Conservation (phyloP, 2,113 vertebrate genomes). For the Tupaia tana region DNA sequence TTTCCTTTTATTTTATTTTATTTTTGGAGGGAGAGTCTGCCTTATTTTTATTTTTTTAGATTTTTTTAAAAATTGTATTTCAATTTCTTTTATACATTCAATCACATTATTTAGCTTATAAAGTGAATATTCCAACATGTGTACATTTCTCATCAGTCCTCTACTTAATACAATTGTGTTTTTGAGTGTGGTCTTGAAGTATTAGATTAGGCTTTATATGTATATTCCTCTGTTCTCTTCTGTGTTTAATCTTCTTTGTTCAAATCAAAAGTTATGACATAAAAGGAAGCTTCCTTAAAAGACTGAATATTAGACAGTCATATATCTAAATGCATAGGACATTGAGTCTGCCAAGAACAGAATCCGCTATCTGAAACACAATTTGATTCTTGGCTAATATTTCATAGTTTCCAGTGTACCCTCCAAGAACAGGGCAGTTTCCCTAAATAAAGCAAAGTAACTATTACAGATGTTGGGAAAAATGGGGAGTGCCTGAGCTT, state of each 20-base stretch:
- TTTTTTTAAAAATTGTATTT: no score
- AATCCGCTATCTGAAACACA: constrained; percentile 60
- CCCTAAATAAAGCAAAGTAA: not conserved
- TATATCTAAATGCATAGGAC: constrained; percentile 30
- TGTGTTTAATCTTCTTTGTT: constrained; percentile 68
- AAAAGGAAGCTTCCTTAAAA: constrained; percentile 66
- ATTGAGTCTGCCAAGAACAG: constrained; percentile 37
- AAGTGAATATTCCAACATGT: no score
- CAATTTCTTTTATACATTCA: no score
- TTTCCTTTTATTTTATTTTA: no score
- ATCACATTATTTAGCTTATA: no score
- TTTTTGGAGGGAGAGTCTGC: no score
- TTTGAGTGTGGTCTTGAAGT: constrained; percentile 53
- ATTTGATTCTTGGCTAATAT: constrained; percentile 55
- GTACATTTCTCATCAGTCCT: no score
- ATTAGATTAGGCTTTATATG: constrained; percentile 64
- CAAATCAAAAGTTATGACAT: constrained; percentile 57
- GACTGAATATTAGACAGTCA: constrained; percentile 53
- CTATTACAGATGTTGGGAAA: not conserved
- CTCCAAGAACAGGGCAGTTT: not conserved
- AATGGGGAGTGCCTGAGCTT: not conserved
- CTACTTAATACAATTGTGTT: not conserved
- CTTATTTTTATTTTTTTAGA: no score
- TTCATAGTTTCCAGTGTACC: not conserved
- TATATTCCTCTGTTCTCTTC: constrained; percentile 47